A percentile compares a stretch with the other conserved stretches of the same genome.
phyloP scores from a whole-genome alignment of 1,140 invertebrate species.

The Hypothenemus hampei region DNA sequence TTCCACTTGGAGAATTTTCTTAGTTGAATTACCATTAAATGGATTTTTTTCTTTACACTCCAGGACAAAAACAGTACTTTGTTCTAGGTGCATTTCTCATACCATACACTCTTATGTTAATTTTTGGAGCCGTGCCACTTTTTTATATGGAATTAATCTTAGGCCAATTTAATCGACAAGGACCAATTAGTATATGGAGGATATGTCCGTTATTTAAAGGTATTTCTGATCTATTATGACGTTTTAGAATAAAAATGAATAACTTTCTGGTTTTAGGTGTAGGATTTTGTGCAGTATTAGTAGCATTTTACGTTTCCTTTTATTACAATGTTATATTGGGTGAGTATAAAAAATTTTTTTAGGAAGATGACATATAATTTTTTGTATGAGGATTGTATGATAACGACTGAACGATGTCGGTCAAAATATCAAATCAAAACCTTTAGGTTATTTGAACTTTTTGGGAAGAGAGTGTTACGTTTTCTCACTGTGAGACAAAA shows the following conservation, averaged over 20 bases:
- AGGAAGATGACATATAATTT: too few species aligned
- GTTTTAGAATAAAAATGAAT: neutral
- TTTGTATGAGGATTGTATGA: too few species aligned
- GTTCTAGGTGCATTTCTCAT: constrained; percentile 62
- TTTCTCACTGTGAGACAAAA: too few species aligned
- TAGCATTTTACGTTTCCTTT: constrained; percentile 87
- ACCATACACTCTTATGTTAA: constrained; percentile 63
- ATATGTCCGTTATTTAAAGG: constrained; percentile 89
- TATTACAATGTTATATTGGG: constrained; percentile 90
- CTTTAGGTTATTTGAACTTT: too few species aligned
- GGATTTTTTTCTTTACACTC: constrained; percentile 1
- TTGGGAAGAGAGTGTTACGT: too few species aligned
- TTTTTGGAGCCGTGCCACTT: constrained; percentile 76
- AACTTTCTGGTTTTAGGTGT: constrained; percentile 59
- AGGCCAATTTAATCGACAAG: constrained; percentile 75
- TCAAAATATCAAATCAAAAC: too few species aligned
- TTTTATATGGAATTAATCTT: constrained; percentile 84
- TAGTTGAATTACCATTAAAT: neutral
- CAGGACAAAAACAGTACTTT: too few species aligned
- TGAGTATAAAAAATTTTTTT: too few species aligned
- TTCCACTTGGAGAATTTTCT: constrained; percentile 10
- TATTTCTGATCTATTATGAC: constrained; percentile 40
- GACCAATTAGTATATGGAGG: constrained; percentile 73
- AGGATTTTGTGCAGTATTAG: constrained; percentile 82
- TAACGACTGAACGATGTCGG: too few species aligned